phyloP scores from a whole-genome alignment of 2,888 invertebrate species.

The Abrostola tripartita region DNA sequence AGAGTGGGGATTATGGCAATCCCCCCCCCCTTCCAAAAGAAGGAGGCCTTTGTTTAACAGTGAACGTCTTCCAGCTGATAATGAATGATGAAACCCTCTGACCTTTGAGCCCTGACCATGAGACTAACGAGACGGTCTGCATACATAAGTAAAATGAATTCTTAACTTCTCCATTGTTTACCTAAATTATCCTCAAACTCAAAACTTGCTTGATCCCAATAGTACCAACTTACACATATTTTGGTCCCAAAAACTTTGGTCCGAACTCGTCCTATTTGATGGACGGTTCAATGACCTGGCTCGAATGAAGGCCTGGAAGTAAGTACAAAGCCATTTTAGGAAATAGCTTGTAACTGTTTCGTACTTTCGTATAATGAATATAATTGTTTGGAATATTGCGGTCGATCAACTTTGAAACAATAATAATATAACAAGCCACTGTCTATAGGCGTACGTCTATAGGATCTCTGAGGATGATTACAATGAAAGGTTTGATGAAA shows the following conservation, averaged over 20 bases:
- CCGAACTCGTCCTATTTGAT: not conserved
- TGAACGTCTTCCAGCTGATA: too few species aligned
- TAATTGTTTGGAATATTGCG: slow-evolving; percentile 7
- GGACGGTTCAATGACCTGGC: slow-evolving; percentile 1
- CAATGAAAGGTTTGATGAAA: not conserved
- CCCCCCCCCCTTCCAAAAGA: too few species aligned
- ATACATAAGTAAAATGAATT: too few species aligned
- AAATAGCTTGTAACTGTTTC: slow-evolving; percentile 3
- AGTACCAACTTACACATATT: not conserved
- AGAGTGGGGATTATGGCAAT: too few species aligned
- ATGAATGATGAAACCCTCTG: too few species aligned
- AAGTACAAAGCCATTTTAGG: not conserved
- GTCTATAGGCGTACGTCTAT: not conserved
- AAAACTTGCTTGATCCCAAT: not conserved
- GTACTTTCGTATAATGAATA: not conserved
- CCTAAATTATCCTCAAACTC: too few species aligned
- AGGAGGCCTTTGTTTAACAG: too few species aligned
- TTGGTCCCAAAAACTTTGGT: not conserved
- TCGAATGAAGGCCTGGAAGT: not conserved
- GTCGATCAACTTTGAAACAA: slow-evolving; percentile 1
- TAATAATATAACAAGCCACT: not conserved
- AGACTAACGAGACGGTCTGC: too few species aligned
- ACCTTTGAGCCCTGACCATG: too few species aligned
- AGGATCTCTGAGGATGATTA: not conserved
- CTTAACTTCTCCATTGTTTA: too few species aligned